Conservation (phyloP, 1,140 invertebrate genomes). For the Myzus persicae region DNA sequence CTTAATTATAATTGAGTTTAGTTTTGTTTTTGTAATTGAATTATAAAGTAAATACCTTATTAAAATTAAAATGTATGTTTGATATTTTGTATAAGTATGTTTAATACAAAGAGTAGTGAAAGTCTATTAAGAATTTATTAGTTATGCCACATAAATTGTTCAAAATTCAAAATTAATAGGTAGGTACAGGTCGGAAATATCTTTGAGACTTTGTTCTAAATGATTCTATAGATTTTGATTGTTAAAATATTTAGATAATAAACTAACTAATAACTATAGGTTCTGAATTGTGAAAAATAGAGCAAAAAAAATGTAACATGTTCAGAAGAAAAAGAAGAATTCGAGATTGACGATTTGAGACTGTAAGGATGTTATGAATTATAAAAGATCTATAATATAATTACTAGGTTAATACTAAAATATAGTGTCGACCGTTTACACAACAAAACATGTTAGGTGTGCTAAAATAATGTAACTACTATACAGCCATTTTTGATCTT, state of each 20-base stretch:
- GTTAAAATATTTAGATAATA: not conserved
- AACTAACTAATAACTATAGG: not conserved
- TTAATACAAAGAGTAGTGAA: not conserved
- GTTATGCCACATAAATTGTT: not conserved
- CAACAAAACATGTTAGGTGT: not conserved
- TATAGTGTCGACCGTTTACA: not conserved
- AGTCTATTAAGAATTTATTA: not conserved
- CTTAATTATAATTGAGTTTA: not conserved
- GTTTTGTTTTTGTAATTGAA: not conserved
- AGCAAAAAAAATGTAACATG: not conserved
- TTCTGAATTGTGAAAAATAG: not conserved
- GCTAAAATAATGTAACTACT: not conserved
- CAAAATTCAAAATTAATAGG: no score
- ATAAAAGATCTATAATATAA: not conserved
- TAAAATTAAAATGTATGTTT: not conserved
- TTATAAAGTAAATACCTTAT: not conserved
- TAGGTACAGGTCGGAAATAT: no score
- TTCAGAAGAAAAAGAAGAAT: no score
- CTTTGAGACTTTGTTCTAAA: no score
- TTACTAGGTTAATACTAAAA: not conserved
- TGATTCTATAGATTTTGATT: not conserved
- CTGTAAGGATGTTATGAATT: not conserved
- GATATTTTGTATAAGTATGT: not conserved
- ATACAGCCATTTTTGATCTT: not conserved
- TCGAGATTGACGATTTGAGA: not conserved